Conservation (phyloP, 1,140 invertebrate genomes). For the Diprion similis region DNA sequence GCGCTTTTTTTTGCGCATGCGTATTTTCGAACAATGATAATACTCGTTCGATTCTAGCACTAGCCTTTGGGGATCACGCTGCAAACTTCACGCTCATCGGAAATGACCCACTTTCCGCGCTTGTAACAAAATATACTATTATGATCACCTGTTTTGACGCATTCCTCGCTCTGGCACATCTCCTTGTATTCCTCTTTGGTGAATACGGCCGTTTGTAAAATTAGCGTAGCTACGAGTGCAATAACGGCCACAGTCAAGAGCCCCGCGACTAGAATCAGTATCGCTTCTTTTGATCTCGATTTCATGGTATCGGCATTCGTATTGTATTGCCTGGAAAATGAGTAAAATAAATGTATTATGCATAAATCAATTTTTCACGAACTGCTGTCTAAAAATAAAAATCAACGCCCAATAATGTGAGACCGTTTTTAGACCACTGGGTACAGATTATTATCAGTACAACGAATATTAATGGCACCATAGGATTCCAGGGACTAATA, state of each 20-base stretch:
- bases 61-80: too few species aligned
- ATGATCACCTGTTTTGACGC: slow-evolving; percentile 56
- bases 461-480: too few species aligned
- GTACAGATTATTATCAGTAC: too few species aligned
- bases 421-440: too few species aligned
- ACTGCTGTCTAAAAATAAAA: not conserved
- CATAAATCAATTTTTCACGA: not conserved
- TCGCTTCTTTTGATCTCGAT: slow-evolving; percentile 45
- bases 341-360: not conserved
- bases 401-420: not conserved
- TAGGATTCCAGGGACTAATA: too few species aligned
- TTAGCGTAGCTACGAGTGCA: slow-evolving; percentile 50
- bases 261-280: slow-evolving; percentile 51
- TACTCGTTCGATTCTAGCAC: too few species aligned
- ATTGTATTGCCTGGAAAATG: not conserved
- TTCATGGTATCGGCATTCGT: slow-evolving; percentile 20
- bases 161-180: slow-evolving; percentile 59
- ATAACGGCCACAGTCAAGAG: slow-evolving; percentile 53
- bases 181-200: slow-evolving; percentile 51
- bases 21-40: too few species aligned
- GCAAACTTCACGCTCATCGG: too few species aligned
- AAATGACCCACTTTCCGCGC: too few species aligned
- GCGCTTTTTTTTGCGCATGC: too few species aligned
- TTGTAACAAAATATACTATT: not conserved
- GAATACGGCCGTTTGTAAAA: slow-evolving; percentile 52